Evolutionary conservation across 2,797 vertebrate genomes (phyloP).

Genomic region (Lacerta agilis): DNA sequence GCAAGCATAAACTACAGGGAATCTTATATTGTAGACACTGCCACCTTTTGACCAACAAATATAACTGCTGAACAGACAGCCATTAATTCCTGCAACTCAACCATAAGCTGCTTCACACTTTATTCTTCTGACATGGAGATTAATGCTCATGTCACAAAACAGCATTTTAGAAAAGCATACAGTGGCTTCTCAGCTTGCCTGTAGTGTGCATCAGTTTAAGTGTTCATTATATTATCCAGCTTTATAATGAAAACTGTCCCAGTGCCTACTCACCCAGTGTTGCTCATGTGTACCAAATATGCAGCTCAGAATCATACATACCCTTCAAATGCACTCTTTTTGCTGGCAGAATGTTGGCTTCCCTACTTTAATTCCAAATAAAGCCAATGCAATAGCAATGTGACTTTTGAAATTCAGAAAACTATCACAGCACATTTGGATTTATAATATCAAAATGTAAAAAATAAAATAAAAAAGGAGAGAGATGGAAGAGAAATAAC

Average conservation of each 20-base stretch:
- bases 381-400: too few species aligned
- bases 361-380: not conserved
- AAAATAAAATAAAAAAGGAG: not conserved
- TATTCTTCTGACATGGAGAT: not conserved
- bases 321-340: too few species aligned
- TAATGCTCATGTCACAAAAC: not conserved
- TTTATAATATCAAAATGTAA: not conserved
- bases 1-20: not conserved
- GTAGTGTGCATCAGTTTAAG: not conserved
- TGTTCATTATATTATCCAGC: not conserved
- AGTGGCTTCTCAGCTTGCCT: not conserved
- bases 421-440: too few species aligned
- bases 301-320: not conserved
- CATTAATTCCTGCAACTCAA: not conserved
- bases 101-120: not conserved
- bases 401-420: not conserved
- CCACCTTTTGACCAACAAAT: slow-evolving; percentile 37
- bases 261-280: not conserved
- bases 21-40: slow-evolving; percentile 29
- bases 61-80: not conserved
- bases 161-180: not conserved
- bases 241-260: not conserved
- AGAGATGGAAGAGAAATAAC: not conserved
- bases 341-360: not conserved
- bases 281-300: not conserved